A percentile compares a stretch with the other conserved stretches of the same genome.
phyloP scores from a whole-genome alignment of 2,888 invertebrate genomes.

The Ctenicera cuprea region DNA sequence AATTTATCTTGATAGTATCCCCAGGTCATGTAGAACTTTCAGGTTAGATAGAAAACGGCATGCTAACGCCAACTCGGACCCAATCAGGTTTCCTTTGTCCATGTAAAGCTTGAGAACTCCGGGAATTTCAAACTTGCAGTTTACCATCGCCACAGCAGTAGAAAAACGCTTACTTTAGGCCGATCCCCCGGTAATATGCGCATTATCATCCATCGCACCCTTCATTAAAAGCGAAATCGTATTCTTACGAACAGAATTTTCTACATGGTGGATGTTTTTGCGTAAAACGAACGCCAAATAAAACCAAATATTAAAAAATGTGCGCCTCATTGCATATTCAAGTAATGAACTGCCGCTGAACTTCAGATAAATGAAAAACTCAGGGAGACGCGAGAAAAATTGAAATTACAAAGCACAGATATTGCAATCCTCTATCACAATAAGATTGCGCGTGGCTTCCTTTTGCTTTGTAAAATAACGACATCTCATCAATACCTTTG shows the following conservation, averaged over 20 bases:
- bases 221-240: slow-evolving; percentile 25
- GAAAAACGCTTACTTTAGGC: slow-evolving; percentile 22
- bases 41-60: slow-evolving; percentile 30
- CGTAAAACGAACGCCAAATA: slow-evolving; percentile 16
- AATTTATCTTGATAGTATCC: slow-evolving; percentile 41
- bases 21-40: slow-evolving; percentile 33
- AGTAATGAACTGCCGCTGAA: slow-evolving; percentile 40
- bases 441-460: slow-evolving; percentile 11
- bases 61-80: slow-evolving; percentile 34
- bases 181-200: slow-evolving; percentile 10
- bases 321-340: slow-evolving; percentile 42
- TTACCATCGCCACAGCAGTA: neutral
- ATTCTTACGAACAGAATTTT: slow-evolving; percentile 20
- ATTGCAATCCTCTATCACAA: slow-evolving; percentile 40
- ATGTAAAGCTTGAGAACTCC: slow-evolving; percentile 17
- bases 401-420: slow-evolving; percentile 38
- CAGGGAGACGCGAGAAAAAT: slow-evolving; percentile 42
- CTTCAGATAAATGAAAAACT: slow-evolving; percentile 40
- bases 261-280: slow-evolving; percentile 1
- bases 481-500: slow-evolving; percentile 24
- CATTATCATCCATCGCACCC: slow-evolving; percentile 7
- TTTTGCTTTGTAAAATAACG: slow-evolving; percentile 21
- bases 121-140: slow-evolving; percentile 27
- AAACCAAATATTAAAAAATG: slow-evolving; percentile 40
- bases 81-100: slow-evolving; percentile 35